Percentiles rank a stretch among this genome's conserved stretches.
These are phyloP conservation scores for Volucella inflata DNA, from an alignment of 2,888 invertebrate species.

Conservation along the genomic window DNA sequence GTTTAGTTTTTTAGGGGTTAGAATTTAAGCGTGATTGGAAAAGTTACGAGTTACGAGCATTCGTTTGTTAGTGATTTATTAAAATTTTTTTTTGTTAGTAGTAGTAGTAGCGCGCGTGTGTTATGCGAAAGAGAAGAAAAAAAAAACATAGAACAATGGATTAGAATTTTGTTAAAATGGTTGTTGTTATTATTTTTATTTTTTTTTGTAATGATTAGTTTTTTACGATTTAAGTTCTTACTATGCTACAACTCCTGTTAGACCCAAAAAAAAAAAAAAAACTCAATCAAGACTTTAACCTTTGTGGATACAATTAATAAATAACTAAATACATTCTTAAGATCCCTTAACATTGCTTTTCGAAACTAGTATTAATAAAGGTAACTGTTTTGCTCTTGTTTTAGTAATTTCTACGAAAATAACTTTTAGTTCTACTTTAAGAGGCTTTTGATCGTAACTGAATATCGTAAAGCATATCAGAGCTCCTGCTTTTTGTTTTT, in stretches of 20 bases:
- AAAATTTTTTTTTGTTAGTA: slow-evolving; percentile 69
- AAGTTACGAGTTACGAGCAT: slow-evolving; percentile 63
- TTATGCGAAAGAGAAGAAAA: slow-evolving; percentile 76
- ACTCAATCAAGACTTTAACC: too few species aligned
- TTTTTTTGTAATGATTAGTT: slow-evolving; percentile 48
- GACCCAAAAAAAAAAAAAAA: background rate
- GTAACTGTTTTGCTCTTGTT: too few species aligned
- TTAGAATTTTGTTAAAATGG: slow-evolving; percentile 70
- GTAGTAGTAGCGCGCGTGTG: slow-evolving; percentile 74
- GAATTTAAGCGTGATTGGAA: slow-evolving; percentile 59
- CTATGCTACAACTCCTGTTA: slow-evolving; percentile 31
- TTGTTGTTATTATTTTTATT: slow-evolving; percentile 49
- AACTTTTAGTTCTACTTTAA: too few species aligned
- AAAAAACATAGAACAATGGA: slow-evolving; percentile 73
- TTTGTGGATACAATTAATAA: too few species aligned
- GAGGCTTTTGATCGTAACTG: too few species aligned
- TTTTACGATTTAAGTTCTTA: slow-evolving; percentile 36
- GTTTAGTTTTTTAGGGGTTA: slow-evolving; percentile 69
- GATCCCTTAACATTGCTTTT: too few species aligned
- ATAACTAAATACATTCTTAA: too few species aligned
- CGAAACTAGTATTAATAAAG: too few species aligned
- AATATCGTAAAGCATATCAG: too few species aligned
- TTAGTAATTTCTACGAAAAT: too few species aligned
- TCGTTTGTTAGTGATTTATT: slow-evolving; percentile 3
- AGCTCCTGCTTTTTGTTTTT: too few species aligned